Base-by-base conservation (phyloP, 2,888 invertebrate species). In the Erebia aethiops region DNA sequence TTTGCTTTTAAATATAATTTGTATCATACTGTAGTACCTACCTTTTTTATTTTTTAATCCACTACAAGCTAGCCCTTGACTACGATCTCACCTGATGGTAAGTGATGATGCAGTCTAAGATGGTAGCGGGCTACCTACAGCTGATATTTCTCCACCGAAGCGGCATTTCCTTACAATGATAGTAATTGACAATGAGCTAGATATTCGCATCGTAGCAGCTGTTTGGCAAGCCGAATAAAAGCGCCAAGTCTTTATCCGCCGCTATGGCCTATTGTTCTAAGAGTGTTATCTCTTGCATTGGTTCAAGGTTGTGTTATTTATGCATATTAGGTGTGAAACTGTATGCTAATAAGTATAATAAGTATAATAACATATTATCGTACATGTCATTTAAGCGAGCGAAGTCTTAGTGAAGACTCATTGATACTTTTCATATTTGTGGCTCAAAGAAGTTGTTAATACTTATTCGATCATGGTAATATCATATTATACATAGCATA, bases 251-350 rank as follows among this genome's bases (percentile, higher is more conserved):
- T 70, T 63, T 70, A 70, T 69, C 58, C 54, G 54, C 16, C 70
- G 66, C 65, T 56, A 70, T 72, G 64, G 74, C 57, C 68, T 69
- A 72, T 74, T 73, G 74, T 74, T 74, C 67, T 58, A 57, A 57
- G 26, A 68, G 61, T 69, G 62, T 69, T 68, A 71, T 71, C 70
- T 74, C 69, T 60, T 69, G 54, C 72, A 70, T 75, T 71, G 71
- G 70, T 72, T 75, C 77, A 80, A 80, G 77, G 78, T 75, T 76
- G 76, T 71, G 74, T 74, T 71, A 64, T 75, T 74, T 73, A 68
- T 71, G 71, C 69, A 66, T 73, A 56, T 65, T 46, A 43, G 21
- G 21, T 56, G 70, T 76, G 75, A 73, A 77, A 67, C 70, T 72
- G 70, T 62, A 35, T 26, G 67, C 57, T 58, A 67, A 67, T 67